Evolutionary conservation across 1,140 invertebrate genomes (phyloP), one percentile per base, ranked within the genome.

Genomic region (Belonocnema kinseyi): DNA sequence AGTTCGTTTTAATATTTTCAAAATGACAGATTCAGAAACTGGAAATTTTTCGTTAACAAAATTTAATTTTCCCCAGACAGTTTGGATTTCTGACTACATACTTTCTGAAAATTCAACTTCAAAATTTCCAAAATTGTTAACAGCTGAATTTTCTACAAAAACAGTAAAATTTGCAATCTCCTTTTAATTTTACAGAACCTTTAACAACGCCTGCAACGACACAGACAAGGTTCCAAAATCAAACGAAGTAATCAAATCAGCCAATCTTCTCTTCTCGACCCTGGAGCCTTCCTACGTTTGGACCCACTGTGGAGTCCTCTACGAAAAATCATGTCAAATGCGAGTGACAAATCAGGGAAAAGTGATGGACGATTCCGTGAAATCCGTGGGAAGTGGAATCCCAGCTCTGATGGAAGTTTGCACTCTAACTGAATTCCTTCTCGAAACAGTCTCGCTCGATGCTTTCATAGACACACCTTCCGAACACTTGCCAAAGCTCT

Each of bases 201-300:
- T 93, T 86, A 91, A 92, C 73, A 91, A 92, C 21, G 91, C 91
- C 10, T 92, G 91, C 70, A 84, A 82, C n/a, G 73, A 85, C n/a
- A 76, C 84, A 6, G 85, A 78, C 10, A 90, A 88, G 72, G 75
- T 81, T 17, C 58, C 83, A 71, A 90, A 91, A 82, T 87, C 88
- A 11, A 90, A 92, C 72, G 94, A 95, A 85, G 92, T 97, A 7
- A 91, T 96, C 7, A 97, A 97, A 91, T 96, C 95, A 14, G 96
- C 96, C 1, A 98, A 97, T 89, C 90, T 98, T 33, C 88, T 98
- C 17, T 97, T 98, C 86, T 95, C 95, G 50, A 96, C 96, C 2
- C 92, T 98, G 71, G 96, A 98, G 85, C 94, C 96, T 2, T 95
- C 94, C 70, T 98, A 97, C 86, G 94, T 98, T 66, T 98, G 97